Evolutionary conservation across 2,888 invertebrate species (phyloP), one percentile per base, ranked within the genome.

Genomic region (Pegoplata infirma): DNA sequence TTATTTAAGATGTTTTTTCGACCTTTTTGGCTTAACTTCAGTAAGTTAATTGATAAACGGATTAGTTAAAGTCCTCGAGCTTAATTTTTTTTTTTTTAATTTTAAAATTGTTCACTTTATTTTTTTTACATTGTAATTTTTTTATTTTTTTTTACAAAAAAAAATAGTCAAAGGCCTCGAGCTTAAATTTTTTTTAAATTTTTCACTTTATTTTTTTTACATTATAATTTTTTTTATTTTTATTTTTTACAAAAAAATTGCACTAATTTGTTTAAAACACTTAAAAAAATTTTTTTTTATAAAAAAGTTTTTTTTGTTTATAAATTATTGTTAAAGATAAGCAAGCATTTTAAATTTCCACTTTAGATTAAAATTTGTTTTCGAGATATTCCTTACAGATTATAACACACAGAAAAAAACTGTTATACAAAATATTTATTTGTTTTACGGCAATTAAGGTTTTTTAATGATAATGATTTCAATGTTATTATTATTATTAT

Each of bases 281-380:
- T n/a, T n/a, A n/a, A n/a, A n/a, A n/a, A n/a, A 28, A 6, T 28
- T 28, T 28, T 28, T 28, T 10, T 32, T 32, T 10, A 12, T 32
- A 10, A 32, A 32, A 7, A 28, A 4, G 1, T n/a, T 40, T 12
- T n/a, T 40, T 40, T 40, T n/a, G 36, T n/a, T 5, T 25, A 25
- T 25, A 25, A 3, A 25, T 25, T 25, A 25, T 25, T 40, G 12
- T 21, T 21, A 49, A n/a, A 74, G 59, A 74, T 74, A 67, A 66
- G 66, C n/a, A n/a, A n/a, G n/a, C n/a, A 76, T 64, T 67, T 74
- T 53, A 49, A n/a, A 51, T 61, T 53, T 63, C 58, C 55, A 75
- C 56, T 75, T 68, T 14, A 56, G 63, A 68, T 63, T 78, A 64
- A 47, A 71, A 56, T 51, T 59, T 25, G 23, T 44, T 51, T 21